Base-by-base conservation (phyloP, 2,113 vertebrate species). In the Acrocephalus kingi region DNA sequence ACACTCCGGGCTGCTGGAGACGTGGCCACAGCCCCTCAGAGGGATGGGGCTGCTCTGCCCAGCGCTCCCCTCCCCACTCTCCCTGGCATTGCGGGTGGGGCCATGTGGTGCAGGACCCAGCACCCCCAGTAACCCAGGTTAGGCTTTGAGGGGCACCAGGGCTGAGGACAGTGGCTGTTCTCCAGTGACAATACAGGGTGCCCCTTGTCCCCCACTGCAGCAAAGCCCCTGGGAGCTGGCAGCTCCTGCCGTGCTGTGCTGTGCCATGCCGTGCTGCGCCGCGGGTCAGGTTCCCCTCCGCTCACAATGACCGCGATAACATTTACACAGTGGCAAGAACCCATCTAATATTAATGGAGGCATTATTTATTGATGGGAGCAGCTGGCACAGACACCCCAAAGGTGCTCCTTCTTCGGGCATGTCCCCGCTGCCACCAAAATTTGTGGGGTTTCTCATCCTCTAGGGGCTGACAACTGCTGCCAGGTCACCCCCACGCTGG, bases 281-380 rank as follows among this genome's bases (percentile, higher is more conserved):
- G 1, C 13, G 7, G 87, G 76, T 84, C 80, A 23, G 87, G 73
- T 94, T 96, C 61, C 91, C 41, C 68, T 77, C n/a, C 0, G 15
- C 68, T 89, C 76, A 3, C 75, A 20, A 0, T 52, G 31, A 39
- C 67, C 25, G 71, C 19, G 71, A 83, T 96, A 88, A 90, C 96
- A 90, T 94, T 94, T 95, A 73, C 91, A 35, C 49, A 9, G 51
- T 25, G 55, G 63, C 88, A 25, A 48, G 39, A 84, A 68, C 35
- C 41, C 63, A 90, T 96, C 80, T 55, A 94, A 90, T 95, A 95
- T 95, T 95, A 28, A 92, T 94, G 64, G 21, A 2, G 28, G 3
- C 2, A 27, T 96, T 89, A 95, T 84, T 95, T 89, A 93, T 94
- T 92, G 76, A 95, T 96, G 90, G 69, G 2, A 76, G 54, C 76